These are phyloP conservation scores for Saguinus imperator DNA, from an alignment of 2,113 vertebrate species.

Conservation along the genomic window DNA sequence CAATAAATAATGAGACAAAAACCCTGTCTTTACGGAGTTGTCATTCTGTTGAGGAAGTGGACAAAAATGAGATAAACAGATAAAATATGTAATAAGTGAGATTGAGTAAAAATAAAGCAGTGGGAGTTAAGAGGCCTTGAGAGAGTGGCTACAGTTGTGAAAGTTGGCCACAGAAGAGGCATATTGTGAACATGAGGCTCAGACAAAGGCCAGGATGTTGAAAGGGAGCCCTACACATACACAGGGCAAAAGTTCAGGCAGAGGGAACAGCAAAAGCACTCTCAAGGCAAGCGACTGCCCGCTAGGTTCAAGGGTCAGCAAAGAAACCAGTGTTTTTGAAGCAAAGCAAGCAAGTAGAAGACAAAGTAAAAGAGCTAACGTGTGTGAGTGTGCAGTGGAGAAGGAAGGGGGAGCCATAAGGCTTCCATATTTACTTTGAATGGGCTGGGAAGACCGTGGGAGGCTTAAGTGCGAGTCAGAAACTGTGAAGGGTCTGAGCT, in stretches of 20 bases:
- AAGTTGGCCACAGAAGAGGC: not conserved
- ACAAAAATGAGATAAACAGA: not conserved
- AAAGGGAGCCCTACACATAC: rapidly evolving
- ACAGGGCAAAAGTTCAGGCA: not conserved
- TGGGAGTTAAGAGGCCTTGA: no score
- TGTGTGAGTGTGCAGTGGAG: not conserved
- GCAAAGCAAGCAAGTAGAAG: not conserved
- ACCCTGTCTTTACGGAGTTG: not conserved
- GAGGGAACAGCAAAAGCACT: not conserved
- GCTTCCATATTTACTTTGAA: not conserved
- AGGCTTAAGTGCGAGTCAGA: rapidly evolving
- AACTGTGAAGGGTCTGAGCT: not conserved
- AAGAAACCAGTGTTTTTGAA: not conserved
- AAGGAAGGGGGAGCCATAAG: not conserved
- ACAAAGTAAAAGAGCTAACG: rapidly evolving
- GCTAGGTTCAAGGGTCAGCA: not conserved
- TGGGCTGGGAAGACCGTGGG: no score
- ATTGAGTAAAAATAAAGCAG: not conserved
- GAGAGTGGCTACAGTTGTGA: no score
- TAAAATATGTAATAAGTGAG: not conserved
- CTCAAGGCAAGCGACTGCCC: not conserved
- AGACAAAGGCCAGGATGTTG: rapidly evolving
- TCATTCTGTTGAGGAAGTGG: not conserved
- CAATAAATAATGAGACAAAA: not conserved
- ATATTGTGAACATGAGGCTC: not conserved